Percentiles rank a stretch among this genome's conserved stretches.
phyloP scores from a whole-genome alignment of 2,797 vertebrate genomes.

The Oreonectes daqikongensis region DNA sequence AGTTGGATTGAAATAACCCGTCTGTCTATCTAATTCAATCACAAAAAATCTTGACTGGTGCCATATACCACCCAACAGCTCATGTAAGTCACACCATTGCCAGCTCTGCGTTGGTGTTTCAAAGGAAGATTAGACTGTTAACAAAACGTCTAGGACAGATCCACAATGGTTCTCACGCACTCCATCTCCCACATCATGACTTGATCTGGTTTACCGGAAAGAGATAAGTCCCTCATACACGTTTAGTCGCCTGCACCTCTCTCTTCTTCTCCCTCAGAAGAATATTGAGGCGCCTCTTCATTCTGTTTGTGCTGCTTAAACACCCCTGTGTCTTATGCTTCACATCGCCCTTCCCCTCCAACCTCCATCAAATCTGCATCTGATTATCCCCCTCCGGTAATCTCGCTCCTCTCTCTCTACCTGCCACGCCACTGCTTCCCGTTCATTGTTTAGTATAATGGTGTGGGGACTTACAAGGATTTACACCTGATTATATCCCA shows the following conservation, averaged over 20 bases:
- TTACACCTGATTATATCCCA: conserved; percentile 57
- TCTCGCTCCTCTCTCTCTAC: conserved; percentile 51
- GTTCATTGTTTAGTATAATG: conserved; percentile 58
- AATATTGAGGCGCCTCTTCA: conserved; percentile 50
- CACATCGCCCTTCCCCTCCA: conserved; percentile 49
- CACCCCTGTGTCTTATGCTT: conserved; percentile 51
- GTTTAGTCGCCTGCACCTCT: conserved; percentile 45
- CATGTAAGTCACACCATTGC: conserved; percentile 38
- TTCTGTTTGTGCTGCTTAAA: conserved; percentile 50
- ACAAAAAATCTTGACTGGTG: conserved; percentile 39
- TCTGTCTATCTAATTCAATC: too few relatives aligned
- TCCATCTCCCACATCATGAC: conserved; percentile 39
- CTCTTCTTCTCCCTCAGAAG: conserved; percentile 28
- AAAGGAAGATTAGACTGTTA: conserved; percentile 45
- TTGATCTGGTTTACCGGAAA: conserved; percentile 58
- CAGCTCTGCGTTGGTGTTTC: conserved; percentile 47
- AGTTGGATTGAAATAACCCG: too few relatives aligned
- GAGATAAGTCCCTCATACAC: conserved; percentile 55
- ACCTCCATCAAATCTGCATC: conserved; percentile 52
- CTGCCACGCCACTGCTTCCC: conserved; percentile 36
- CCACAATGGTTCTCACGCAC: conserved; percentile 39
- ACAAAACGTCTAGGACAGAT: conserved; percentile 53
- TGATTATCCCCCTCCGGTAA: conserved; percentile 54
- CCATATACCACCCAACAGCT: conserved; percentile 44
- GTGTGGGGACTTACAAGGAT: conserved; percentile 56